Base-by-base conservation (phyloP, 2,797 vertebrate species). In the Urophycis tenuis region DNA sequence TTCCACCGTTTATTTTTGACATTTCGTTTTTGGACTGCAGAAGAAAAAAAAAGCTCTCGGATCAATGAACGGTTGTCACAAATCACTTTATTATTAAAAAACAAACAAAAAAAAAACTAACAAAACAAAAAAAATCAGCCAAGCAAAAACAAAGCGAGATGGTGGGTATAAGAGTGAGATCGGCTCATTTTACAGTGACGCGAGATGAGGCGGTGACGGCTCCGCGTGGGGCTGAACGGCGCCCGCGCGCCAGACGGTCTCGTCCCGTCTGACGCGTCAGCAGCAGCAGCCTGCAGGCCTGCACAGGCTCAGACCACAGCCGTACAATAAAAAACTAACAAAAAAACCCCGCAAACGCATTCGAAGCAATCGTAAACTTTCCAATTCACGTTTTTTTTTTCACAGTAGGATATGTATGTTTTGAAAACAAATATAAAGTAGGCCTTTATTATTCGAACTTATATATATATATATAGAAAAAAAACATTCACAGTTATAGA, bases 11-110 rank as follows among this genome's bases (percentile, higher is more conserved):
- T 41, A 41, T 41, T 15, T 41, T 14, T 41, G 10, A 3, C 53
- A 9, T 22, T n/a, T 60, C n/a, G n/a, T 60, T 60, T 60, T 41
- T 41, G 39, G 11, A 60, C 53, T 25, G 53, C 22, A 60, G 17
- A 70, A n/a, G n/a, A n/a, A n/a, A n/a, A n/a, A n/a, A n/a, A 32
- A 70, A 70, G 29, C 67, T 32, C 67, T 5, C 0, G n/a, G n/a
- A 31, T 14, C 14, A 19, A 70, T 9, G 31, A 17, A 31, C 11
- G 29, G 67, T 25, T 60, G 67, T 10, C 67, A 70, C 67, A 70
- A 70, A 70, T 70, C 67, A 70, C 67, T 70, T 70, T 70, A 70
- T 70, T 69, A 2, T n/a, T 14, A 53, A 53, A 53, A 53, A n/a
- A 45, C 41, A 6, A 45, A 45, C 14, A 14, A 45, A 6, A 45